Evolutionary conservation across 1,140 invertebrate species (phyloP), one percentile per base, ranked within the genome.

Genomic region (Nomia melanderi): DNA sequence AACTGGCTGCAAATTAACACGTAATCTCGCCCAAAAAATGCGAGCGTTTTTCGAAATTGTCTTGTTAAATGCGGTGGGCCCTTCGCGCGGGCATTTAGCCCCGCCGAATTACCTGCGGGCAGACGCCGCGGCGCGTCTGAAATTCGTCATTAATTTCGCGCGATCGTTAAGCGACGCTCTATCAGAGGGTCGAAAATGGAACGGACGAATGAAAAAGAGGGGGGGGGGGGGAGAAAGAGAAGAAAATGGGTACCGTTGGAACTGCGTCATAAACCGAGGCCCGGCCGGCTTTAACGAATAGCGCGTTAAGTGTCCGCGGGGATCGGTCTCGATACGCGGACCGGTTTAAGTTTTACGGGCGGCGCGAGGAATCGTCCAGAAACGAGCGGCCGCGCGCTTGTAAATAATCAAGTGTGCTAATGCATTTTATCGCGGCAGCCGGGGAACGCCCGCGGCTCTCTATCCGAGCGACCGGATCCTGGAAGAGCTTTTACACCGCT

Each of bases 401-500:
- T 65, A 65, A 64, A 73, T 65, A 73, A 65, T 54, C 71, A 41
- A 54, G 2, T 4, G 33, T 11, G 36, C 31, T 56, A 65, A 59
- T 50, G 53, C 39, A 23, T 47, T 75, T 75, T 69, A 75, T 75
- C 54, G 73, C n/a, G 12, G 14, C 36, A 8, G n/a, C 41, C 12
- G 12, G n/a, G 50, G 17, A 17, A 14, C 8, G 4, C 25, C 7
- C 54, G 6, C 12, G 6, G 5, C 31, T 1, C 25, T 27, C 25
- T 20, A 20, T 56, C 31, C 11, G 25, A 27, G n/a, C 25, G 11
- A 31, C 33, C 41, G 25, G 39, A 25, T 11, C 4, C 11, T 71
- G 7, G 9, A 47, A 14, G 63, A 39, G 74, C 82, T 85, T 86
- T 87, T 84, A 88, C 83, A 69, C 71, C 79, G 57, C 53, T 67